Base-by-base conservation (phyloP, 2,888 invertebrate genomes). In the Ochropacha duplaris region DNA sequence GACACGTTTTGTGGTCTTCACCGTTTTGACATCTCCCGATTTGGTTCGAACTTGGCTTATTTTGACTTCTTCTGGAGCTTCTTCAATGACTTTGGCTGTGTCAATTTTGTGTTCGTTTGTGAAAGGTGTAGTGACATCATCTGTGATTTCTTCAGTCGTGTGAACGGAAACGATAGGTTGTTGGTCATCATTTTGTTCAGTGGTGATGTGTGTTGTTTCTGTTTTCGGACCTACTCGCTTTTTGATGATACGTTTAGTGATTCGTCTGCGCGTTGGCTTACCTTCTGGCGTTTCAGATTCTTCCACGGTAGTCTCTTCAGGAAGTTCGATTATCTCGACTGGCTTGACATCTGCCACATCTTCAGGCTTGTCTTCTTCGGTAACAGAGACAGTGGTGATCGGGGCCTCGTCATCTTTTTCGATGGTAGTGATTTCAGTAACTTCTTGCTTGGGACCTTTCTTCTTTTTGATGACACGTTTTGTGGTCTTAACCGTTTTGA, bases 41-140 rank as follows among this genome's bases (percentile, higher is more conserved):
- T 75, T 76, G 12, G 19, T 55, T 6, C 55, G 57, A 2, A 79
- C 74, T 59, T 64, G 78, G 1, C 75, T 74, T 3, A 85, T 77
- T 64, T 86, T 81, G 2, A 90, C 83, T 62, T 86, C 75, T 69
- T 87, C 85, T 28, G 91, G 87, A 83, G 69, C 51, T 56, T 70
- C 71, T 55, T 70, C 69, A 34, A 68, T 14, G 0, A 68, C 34
- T 19, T 65, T 49, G 0, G 72, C 72, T 2, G 52, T 61, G 19
- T 63, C 64, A 4, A 62, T 56, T 54, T 57, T 52, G 26, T 52
- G 51, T 59, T 54, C 24, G 0, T 58, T 44, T 26, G 59, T 59
- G 16, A 73, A 58, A 49, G 66, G 64, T 57, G 71, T 65, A 8
- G 64, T 61, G 0, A 62, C 54, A 57, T 69, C 68, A n/a, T 69